Conservation (phyloP, 2,113 vertebrate species). For the Saguinus imperator region DNA sequence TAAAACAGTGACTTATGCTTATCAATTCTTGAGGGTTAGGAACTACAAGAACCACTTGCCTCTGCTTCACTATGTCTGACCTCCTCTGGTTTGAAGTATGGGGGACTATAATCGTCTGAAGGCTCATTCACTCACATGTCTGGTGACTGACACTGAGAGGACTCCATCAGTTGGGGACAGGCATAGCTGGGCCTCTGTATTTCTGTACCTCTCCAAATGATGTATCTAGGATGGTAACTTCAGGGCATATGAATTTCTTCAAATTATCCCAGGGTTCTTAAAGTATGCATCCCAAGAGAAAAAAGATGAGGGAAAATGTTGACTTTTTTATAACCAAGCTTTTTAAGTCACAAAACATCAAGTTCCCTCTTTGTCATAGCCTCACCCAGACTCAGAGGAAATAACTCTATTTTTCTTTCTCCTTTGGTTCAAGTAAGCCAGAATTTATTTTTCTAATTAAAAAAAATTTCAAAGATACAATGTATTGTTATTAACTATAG, state of each 20-base stretch:
- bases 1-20: neutral
- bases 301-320: neutral
- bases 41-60: neutral
- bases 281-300: neutral
- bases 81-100: neutral
- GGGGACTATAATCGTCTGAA: neutral
- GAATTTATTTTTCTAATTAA: neutral
- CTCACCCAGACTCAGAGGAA: neutral
- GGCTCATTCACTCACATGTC: neutral
- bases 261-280: neutral
- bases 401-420: neutral
- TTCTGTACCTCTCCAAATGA: neutral
- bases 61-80: neutral
- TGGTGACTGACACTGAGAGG: neutral
- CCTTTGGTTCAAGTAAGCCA: neutral
- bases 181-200: neutral
- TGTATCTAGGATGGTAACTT: neutral
- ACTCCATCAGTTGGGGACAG: neutral
- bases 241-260: neutral
- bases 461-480: neutral
- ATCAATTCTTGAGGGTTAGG: neutral
- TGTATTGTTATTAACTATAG: neutral
- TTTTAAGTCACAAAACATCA: neutral
- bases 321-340: neutral
- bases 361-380: neutral